These are phyloP conservation scores for Cheilosia urbana DNA, from an alignment of 2,888 invertebrate genomes.

Conservation along the genomic window DNA sequence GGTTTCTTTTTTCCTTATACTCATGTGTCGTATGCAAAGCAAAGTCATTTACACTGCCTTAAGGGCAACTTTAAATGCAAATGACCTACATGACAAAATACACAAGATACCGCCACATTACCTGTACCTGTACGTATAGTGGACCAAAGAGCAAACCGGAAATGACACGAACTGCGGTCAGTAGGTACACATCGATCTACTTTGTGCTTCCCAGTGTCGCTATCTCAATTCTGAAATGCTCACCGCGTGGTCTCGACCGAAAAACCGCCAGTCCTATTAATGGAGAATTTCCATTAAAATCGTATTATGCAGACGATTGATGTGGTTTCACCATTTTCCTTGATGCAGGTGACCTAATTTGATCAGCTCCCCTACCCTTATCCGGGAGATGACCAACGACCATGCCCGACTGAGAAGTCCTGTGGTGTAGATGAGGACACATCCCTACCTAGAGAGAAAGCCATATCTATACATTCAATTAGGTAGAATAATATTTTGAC, in stretches of 20 bases:
- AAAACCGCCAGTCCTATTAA: slow-evolving; percentile 64
- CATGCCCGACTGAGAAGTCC: slow-evolving; percentile 5
- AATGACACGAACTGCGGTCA: slow-evolving; percentile 65
- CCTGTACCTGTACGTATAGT: not conserved
- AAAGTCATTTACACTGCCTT: too few relatives aligned
- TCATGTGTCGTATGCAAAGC: too few relatives aligned
- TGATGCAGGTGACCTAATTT: slow-evolving; percentile 69
- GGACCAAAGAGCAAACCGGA: slow-evolving; percentile 33
- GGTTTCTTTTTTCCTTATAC: too few relatives aligned
- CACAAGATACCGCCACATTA: slow-evolving; percentile 26
- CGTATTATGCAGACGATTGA: slow-evolving; percentile 69
- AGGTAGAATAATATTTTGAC: slow-evolving; percentile 12
- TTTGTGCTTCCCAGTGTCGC: not conserved
- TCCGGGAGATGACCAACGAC: slow-evolving; percentile 4
- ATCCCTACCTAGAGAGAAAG: slow-evolving; percentile 8
- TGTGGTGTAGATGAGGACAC: slow-evolving; percentile 4
- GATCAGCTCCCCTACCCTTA: slow-evolving; percentile 33
- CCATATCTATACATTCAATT: slow-evolving; percentile 16
- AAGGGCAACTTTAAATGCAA: slow-evolving; percentile 4
- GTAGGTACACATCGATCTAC: not conserved
- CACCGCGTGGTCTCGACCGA: slow-evolving; percentile 34
- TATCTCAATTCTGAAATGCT: slow-evolving; percentile 35
- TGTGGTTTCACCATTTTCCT: slow-evolving; percentile 56
- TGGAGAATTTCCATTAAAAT: slow-evolving; percentile 72
- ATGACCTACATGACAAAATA: slow-evolving; percentile 21